Evolutionary conservation across 1,140 invertebrate species (phyloP).

Genomic region (Centruroides sculpturatus): DNA sequence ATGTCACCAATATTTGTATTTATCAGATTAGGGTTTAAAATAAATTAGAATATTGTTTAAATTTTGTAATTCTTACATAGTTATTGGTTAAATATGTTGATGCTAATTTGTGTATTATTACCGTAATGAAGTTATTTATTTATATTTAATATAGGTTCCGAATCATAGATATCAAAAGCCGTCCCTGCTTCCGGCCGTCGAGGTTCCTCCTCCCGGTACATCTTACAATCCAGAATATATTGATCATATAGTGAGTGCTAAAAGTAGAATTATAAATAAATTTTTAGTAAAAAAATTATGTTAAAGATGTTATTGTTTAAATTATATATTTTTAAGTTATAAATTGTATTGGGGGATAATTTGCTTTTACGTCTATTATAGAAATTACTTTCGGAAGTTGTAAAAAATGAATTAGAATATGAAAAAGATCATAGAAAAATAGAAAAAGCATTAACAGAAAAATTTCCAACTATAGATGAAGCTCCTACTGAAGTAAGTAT

Average conservation of each 20-base stretch:
- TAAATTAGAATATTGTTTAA: too few relatives aligned
- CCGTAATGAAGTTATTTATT: too few relatives aligned
- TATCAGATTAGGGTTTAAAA: too few relatives aligned
- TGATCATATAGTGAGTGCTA: constrained; percentile 49
- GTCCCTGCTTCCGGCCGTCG: constrained; percentile 44
- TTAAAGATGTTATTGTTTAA: too few relatives aligned
- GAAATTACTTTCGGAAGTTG: constrained; percentile 48
- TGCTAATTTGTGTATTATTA: too few relatives aligned
- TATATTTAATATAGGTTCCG: constrained; percentile 7
- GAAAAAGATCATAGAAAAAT: constrained; percentile 42
- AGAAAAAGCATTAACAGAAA: constrained; percentile 53
- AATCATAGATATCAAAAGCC: constrained; percentile 20
- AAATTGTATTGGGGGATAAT: too few relatives aligned
- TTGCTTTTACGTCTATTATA: constrained; percentile 20
- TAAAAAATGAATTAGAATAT: constrained; percentile 48
- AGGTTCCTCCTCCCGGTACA: constrained; percentile 66
- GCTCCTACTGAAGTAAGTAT: constrained; percentile 32
- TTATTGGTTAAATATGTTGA: too few relatives aligned
- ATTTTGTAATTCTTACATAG: too few relatives aligned
- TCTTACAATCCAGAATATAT: constrained; percentile 79
- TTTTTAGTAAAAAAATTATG: too few relatives aligned
- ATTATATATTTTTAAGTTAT: too few relatives aligned
- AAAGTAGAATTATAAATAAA: too few relatives aligned
- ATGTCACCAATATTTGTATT: too few relatives aligned
- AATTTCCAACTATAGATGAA: constrained; percentile 50